Base-by-base conservation (phyloP, 2,888 invertebrate species). In the Chironomus tentans region DNA sequence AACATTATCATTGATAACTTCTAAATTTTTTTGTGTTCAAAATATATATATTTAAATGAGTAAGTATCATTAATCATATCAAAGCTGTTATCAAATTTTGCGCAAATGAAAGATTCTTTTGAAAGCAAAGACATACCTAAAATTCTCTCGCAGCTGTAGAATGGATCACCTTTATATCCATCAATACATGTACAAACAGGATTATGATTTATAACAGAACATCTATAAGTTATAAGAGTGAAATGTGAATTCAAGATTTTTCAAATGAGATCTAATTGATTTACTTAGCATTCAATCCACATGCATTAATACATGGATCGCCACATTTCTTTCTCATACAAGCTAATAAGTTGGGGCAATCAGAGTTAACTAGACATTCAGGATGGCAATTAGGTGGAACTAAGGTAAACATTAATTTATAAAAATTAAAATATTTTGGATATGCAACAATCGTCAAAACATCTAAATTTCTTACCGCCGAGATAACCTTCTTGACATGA, bases 331-430 rank as follows among this genome's bases (percentile, higher is more conserved):
- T 87, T 80, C 15, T 56, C n/a, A 56, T 56, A 7, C 56, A 84
- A 0, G 88, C 86, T 77, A 84, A 82, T 79, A 88, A 88, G 50
- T 90, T 89, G 38, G 90, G 88, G 82, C 93, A 93, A 81, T 93
- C 92, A n/a, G 92, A 90, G 82, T 93, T 93, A 75, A 92, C 91
- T 6, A 92, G 87, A 83, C 93, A 93, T 83, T 93, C 93, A 18
- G 93, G 93, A 79, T 93, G 87, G 80, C 94, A 94, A 79, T 91
- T 91, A 28, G 93, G 93, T 78, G 94, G 92, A 72, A 88, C 87
- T 48, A 10, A 2, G 10, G 2, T 38, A 4, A 10, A 38, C 1
- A 28, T 1, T 5, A 28, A 28, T 3, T 28, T 4, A 28, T 5
- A 28, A 28, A 4, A 28, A 28, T 28, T 3, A 28, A 28, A 28